Evolutionary conservation across 2,797 vertebrate genomes (phyloP).

Genomic region (Catharus ustulatus): DNA sequence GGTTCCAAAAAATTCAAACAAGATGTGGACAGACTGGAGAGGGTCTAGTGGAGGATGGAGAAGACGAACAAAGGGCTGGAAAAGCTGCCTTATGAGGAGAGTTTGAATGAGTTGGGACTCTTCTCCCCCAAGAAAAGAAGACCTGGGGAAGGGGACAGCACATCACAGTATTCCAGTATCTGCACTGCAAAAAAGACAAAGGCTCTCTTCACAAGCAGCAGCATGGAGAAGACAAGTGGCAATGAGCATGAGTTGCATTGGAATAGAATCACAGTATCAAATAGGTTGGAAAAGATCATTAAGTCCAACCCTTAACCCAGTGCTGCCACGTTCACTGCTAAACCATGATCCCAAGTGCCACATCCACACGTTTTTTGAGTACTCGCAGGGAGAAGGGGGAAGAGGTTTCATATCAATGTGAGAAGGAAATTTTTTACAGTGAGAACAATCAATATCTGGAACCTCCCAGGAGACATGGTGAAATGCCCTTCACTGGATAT

Average conservation of each 20-base stretch:
- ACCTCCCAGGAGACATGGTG: neutral
- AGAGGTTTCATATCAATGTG: neutral
- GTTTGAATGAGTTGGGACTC: neutral
- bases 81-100: neutral
- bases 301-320: neutral
- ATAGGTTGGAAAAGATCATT: neutral
- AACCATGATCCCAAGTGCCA: neutral
- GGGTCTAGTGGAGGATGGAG: neutral
- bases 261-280: neutral
- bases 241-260: neutral
- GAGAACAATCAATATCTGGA: neutral
- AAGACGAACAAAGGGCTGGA: neutral
- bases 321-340: neutral
- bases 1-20: neutral
- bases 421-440: neutral
- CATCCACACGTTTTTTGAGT: neutral
- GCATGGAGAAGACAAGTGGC: neutral
- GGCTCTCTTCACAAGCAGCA: neutral
- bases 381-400: neutral
- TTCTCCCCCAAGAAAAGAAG: neutral
- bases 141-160: fast-evolving
- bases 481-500: fast-evolving
- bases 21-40: neutral
- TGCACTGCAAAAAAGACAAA: neutral
- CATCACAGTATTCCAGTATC: neutral